Evolutionary conservation across 1,140 invertebrate genomes (phyloP), one percentile per base, ranked within the genome.

Genomic region (Aphidius ervi): DNA sequence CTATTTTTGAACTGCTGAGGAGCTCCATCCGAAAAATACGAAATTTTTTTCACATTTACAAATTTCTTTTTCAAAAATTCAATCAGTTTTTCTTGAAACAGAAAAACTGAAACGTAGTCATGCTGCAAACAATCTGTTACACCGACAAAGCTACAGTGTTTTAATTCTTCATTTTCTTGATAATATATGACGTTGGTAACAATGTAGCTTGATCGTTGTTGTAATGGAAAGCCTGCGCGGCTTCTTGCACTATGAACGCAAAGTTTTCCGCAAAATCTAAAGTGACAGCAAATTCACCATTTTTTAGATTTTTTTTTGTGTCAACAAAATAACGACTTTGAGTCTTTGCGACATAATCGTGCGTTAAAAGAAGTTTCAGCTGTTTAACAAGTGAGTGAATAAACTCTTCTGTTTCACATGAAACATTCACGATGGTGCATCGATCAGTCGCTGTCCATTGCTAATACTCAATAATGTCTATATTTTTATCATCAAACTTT

Each of bases 211-310:
- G 70, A 10, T 57, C 43, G 55, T 70, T 74, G 31, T 58, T 64
- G 58, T 66, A 76, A 61, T 74, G 68, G 53, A 53, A 69, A 20
- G 64, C 57, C 62, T 76, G 68, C 23, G 66, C 65, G 47, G 65
- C 68, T 64, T 74, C 64, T 61, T 74, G 69, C 31, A 71, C 55
- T 1, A 70, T 56, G 54, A 70, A 74, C 20, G 67, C 58, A 65
- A 65, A 76, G 57, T 75, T 74, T 67, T 76, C 65, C 45, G 69
- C 67, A 66, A 74, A 75, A 63, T 75, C 71, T 20, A 65, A 63
- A 39, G 62, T 9, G 3, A 63, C 57, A 39, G 65, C 45, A 58
- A 64, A 61, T 53, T 67, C 61, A 41, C 37, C 53, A 9, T 58
- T 23, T 63, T 58, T 50, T 37, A 68, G 37, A 42, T 58, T 66